Base-by-base conservation (phyloP, 2,113 vertebrate species). In the Polyodon spathula region DNA sequence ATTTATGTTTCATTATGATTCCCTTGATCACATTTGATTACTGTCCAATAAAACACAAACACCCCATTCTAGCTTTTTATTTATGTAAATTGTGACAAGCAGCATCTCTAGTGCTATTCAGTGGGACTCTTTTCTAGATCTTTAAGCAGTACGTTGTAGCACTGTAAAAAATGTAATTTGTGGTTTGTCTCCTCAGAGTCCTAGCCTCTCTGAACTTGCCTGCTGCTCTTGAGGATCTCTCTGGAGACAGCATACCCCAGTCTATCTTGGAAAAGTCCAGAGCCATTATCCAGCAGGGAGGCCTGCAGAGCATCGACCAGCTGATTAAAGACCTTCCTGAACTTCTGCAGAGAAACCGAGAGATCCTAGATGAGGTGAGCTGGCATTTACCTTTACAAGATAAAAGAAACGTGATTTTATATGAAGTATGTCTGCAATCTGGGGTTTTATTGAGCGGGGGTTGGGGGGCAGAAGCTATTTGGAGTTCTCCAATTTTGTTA, bases 181-280 rank as follows among this genome's bases (percentile, higher is more conserved):
- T 58, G 27, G 9, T 66, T 54, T 38, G 7, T 42, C 56, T 56
- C 71, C 61, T 38, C 69, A 96, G 95, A 61, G 93, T 97, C 37
- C 77, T 99, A 80, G 95, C 96, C 2, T 99, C 96, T 41, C 85
- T 99, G 51, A 99, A 99, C 75, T 91, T 99, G 65, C 96, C 96
- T 51, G 96, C 96, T 62, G 96, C 96, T 41, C 85, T 98, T 1
- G 96, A 99, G 80, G 96, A 99, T 48, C 79, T 98, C 17, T 97
- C 96, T 60, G 96, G 96, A 55, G 94, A 99, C 70, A 90, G 90
- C 0, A 83, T 99, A 68, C 96, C 96, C 72, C 92, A 93, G 73
- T 99, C 95, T 64, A 97, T 99, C 73, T 70, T 91, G 70, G 92
- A 92, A 56, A 99, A 99, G 68, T 90, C 95, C 1, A 87, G 84